A percentile compares a stretch with the other conserved stretches of the same genome.
phyloP scores from a whole-genome alignment of 2,888 invertebrate genomes.

The Polyommatus iphigenia region DNA sequence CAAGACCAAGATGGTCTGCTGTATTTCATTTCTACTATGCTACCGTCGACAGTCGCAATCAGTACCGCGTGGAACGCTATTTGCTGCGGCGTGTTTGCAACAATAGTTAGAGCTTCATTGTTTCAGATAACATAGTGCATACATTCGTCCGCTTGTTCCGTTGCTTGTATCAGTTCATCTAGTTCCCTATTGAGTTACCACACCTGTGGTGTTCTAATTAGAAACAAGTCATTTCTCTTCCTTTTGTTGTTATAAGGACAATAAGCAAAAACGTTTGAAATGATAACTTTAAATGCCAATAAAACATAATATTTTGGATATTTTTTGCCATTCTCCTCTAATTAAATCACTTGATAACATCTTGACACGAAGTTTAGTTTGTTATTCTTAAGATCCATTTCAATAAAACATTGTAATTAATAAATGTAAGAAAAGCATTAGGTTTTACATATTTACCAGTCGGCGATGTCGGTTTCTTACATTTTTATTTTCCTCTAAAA shows the following conservation, averaged over 20 bases:
- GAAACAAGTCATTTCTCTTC: neutral
- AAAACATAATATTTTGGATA: no score
- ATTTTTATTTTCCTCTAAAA: no score
- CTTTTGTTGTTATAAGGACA: neutral
- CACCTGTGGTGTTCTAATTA: neutral
- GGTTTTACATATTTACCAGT: no score
- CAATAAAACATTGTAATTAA: no score
- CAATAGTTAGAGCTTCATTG: conserved; percentile 21
- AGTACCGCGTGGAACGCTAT: conserved; percentile 8
- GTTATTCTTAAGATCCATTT: no score
- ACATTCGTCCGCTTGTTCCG: neutral
- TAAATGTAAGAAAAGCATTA: no score
- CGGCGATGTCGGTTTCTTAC: no score
- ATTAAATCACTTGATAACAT: no score
- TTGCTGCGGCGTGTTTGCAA: conserved; percentile 17
- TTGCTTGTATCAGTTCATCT: conserved; percentile 17
- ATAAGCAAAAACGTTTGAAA: no score
- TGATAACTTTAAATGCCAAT: no score
- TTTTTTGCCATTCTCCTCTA: no score
- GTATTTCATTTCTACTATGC: neutral
- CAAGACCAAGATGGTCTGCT: neutral
- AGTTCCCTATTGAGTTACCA: neutral
- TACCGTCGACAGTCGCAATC: conserved; percentile 1
- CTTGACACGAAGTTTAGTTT: no score
- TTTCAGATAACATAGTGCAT: neutral